Evolutionary conservation across 2,888 invertebrate genomes (phyloP).

Genomic region (Ommatoiulus sabulosus): DNA sequence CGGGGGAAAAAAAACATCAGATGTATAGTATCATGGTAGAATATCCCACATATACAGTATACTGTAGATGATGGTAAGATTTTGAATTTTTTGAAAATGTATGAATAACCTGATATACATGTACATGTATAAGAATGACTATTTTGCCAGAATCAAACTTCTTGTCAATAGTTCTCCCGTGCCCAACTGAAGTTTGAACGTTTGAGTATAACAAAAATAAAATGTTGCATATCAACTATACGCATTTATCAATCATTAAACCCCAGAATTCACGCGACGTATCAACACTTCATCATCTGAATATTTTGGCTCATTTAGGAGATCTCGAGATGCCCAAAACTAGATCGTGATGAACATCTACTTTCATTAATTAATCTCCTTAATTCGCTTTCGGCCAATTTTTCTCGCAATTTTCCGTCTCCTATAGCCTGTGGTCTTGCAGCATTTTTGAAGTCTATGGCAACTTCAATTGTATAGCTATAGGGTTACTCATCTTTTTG

Average conservation of each 20-base stretch:
- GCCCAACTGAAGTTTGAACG: no score
- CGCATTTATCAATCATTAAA: neutral
- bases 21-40: no score
- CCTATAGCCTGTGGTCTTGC: neutral
- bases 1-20: no score
- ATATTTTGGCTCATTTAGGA: conserved; percentile 5
- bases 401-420: conserved; percentile 21
- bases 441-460: neutral
- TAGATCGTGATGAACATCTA: conserved; percentile 9
- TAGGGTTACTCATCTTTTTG: conserved; percentile 30
- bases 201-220: no score
- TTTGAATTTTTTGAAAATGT: no score
- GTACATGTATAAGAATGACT: no score
- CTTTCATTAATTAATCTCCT: conserved; percentile 39
- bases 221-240: no score
- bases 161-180: no score
- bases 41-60: no score
- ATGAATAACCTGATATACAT: no score
- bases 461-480: conserved; percentile 18
- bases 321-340: conserved; percentile 15
- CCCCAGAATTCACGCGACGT: neutral
- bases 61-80: no score
- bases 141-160: no score
- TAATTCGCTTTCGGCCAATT: conserved; percentile 42
- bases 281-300: neutral